These are phyloP conservation scores for Todiramphus chloris DNA, from an alignment of 2,113 vertebrate species.

Conservation along the genomic window DNA sequence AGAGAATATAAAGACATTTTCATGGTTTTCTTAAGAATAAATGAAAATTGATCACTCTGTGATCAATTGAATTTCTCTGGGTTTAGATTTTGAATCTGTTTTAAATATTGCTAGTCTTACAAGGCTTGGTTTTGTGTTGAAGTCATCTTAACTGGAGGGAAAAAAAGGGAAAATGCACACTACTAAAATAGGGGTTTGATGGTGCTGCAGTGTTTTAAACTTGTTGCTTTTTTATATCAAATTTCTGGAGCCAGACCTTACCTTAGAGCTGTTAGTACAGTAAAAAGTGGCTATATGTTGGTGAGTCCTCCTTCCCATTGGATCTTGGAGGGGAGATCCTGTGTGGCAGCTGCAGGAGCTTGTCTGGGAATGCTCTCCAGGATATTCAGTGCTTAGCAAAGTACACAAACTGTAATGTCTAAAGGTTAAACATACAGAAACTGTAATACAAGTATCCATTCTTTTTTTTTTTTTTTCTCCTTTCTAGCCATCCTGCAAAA, in stretches of 20 bases:
- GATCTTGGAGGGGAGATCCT: background rate
- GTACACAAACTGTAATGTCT: background rate
- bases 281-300: background rate
- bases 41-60: background rate
- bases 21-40: background rate
- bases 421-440: background rate
- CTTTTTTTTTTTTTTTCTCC: background rate
- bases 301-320: background rate
- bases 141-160: background rate
- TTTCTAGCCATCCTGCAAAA: constrained; percentile 71
- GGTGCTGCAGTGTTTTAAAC: background rate
- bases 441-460: background rate
- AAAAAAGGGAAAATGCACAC: background rate
- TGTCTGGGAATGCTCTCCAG: background rate
- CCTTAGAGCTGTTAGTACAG: background rate
- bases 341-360: background rate
- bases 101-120: background rate
- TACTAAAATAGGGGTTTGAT: background rate
- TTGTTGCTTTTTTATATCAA: background rate
- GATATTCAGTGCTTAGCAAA: background rate
- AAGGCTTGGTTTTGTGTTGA: background rate
- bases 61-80: background rate
- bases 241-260: background rate
- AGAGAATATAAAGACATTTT: background rate
- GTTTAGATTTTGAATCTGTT: background rate